A percentile compares a stretch with the other conserved stretches of the same genome.
Conservation (phyloP, 2,888 invertebrate genomes). For the Tinea trinotella region DNA sequence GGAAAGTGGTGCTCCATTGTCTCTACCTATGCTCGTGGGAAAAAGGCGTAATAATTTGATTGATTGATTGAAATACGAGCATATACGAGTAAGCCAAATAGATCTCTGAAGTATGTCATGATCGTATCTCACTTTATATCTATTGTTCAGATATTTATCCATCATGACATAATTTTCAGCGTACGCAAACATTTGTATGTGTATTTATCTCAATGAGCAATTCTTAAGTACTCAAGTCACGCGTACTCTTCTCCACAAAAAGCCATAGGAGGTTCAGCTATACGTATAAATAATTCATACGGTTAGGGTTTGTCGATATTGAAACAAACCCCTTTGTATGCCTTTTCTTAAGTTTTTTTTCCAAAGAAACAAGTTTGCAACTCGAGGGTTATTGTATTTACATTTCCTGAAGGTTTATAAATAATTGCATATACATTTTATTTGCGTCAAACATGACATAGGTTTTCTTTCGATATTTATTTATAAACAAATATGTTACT, state of each 20-base stretch:
- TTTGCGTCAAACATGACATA: constrained; percentile 7
- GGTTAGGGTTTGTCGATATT: constrained; percentile 28
- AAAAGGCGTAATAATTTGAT: too few relatives aligned
- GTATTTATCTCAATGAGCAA: neutral
- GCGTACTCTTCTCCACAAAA: constrained; percentile 10
- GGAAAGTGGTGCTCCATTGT: too few relatives aligned
- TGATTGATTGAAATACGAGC: too few relatives aligned
- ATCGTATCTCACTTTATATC: too few relatives aligned
- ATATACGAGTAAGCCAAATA: too few relatives aligned
- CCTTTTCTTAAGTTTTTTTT: constrained; percentile 11
- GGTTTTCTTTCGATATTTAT: constrained; percentile 1
- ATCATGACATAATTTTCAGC: too few relatives aligned
- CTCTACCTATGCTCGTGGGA: too few relatives aligned
- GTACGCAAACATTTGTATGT: too few relatives aligned
- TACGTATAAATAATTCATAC: constrained; percentile 54
- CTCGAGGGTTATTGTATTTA: neutral
- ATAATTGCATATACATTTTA: constrained; percentile 1
- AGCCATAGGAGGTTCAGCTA: constrained; percentile 2
- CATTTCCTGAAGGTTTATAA: constrained; percentile 5
- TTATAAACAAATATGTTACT: too few relatives aligned
- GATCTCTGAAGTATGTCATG: too few relatives aligned
- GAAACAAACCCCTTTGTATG: constrained; percentile 27
- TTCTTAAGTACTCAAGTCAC: constrained; percentile 7
- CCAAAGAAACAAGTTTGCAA: constrained; percentile 2
- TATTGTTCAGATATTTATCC: too few relatives aligned